Evolutionary conservation across 2,113 vertebrate genomes (phyloP).

Genomic region (Corynorhinus townsendii): DNA sequence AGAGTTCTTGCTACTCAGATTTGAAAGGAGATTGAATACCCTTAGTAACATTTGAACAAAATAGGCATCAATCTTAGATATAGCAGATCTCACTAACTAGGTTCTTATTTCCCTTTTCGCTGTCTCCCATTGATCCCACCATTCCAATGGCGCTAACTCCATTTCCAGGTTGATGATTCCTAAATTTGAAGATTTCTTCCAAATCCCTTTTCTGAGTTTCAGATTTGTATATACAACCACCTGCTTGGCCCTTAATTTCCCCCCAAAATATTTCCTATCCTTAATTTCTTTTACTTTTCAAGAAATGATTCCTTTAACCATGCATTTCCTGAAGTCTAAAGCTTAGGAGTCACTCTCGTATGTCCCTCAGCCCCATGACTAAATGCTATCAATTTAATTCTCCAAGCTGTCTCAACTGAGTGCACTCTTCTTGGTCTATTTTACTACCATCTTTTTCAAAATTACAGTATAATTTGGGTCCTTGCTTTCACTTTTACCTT

Average conservation of each 20-base stretch:
- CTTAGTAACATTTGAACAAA: neutral
- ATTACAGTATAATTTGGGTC: neutral
- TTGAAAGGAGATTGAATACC: neutral
- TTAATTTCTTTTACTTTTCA: neutral
- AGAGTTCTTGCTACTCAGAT: neutral
- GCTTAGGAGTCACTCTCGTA: neutral
- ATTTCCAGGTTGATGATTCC: fast-evolving
- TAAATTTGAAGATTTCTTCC: neutral
- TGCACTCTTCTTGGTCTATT: neutral
- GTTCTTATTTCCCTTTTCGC: neutral
- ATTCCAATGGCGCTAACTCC: neutral
- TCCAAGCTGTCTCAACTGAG: neutral
- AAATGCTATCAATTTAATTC: neutral
- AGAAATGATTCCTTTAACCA: neutral
- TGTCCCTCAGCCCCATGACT: neutral
- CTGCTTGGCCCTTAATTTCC: neutral
- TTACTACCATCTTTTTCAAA: neutral
- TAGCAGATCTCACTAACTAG: neutral
- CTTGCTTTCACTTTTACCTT: neutral
- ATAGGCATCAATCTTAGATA: neutral
- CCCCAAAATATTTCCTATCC: neutral
- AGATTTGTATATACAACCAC: neutral
- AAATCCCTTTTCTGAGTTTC: neutral
- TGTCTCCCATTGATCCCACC: neutral
- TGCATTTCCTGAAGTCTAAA: neutral